Evolutionary conservation across 2,113 vertebrate genomes (phyloP).

Genomic region (Cephalopterus ornatus): DNA sequence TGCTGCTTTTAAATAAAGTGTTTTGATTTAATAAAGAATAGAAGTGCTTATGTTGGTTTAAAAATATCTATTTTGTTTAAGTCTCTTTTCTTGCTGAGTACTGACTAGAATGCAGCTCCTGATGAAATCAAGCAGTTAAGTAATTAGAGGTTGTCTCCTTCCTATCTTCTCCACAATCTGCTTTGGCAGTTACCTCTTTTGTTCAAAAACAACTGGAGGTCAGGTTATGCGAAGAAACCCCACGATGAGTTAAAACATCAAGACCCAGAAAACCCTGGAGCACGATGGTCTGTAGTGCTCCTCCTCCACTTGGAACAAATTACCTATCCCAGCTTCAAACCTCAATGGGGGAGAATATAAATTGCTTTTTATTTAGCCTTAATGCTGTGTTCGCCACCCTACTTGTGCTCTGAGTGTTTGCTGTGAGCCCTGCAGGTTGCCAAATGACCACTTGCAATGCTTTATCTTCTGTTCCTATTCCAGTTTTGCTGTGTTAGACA

Average conservation of each 20-base stretch:
- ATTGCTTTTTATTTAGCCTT: conserved; percentile 49
- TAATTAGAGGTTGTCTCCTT: background rate
- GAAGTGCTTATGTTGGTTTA: background rate
- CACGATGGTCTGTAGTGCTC: background rate
- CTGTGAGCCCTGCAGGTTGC: background rate
- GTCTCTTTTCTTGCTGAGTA: background rate
- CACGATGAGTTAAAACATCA: conserved; percentile 22
- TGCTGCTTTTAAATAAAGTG: background rate
- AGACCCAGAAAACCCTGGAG: conserved; percentile 15
- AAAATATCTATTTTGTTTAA: background rate
- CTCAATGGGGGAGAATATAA: conserved; percentile 35
- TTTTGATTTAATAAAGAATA: background rate
- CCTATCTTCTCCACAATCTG: background rate
- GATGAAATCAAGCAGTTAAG: background rate
- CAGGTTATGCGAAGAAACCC: conserved; percentile 13
- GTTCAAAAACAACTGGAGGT: conserved; percentile 42
- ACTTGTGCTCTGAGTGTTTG: conserved; percentile 2
- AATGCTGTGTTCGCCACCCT: conserved; percentile 4
- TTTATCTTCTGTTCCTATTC: background rate
- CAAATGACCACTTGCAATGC: conserved; percentile 23
- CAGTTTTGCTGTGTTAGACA: background rate
- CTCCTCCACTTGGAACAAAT: conserved; percentile 47
- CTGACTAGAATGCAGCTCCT: background rate
- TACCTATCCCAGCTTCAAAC: conserved; percentile 21
- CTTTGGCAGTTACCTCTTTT: background rate